These are phyloP conservation scores for Vidua chalybeata DNA, from an alignment of 2,113 vertebrate genomes.

Conservation along the genomic window DNA sequence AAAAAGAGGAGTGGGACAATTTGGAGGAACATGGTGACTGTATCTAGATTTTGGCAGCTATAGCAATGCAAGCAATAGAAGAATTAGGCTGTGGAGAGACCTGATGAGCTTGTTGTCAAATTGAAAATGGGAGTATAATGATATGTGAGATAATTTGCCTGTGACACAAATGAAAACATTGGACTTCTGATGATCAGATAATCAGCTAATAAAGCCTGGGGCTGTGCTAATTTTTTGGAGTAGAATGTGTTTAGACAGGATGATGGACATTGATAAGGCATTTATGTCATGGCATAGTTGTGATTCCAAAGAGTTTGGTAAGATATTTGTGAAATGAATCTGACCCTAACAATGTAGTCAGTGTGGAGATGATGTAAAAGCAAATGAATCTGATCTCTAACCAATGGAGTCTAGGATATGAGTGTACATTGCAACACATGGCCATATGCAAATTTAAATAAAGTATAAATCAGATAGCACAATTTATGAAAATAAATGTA, in stretches of 20 bases:
- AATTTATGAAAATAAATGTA: background rate
- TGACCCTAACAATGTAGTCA: background rate
- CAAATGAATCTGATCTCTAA: background rate
- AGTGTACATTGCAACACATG: background rate
- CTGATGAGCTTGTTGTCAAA: constrained; percentile 11
- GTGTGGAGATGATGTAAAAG: background rate
- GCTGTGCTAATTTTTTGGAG: constrained; percentile 59
- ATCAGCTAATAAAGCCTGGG: constrained; percentile 48
- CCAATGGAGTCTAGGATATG: background rate
- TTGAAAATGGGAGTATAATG: background rate
- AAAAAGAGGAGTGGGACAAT: background rate
- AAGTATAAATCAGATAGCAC: background rate
- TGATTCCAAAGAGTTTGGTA: constrained; percentile 42
- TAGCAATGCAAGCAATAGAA: background rate
- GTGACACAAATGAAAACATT: constrained; percentile 44
- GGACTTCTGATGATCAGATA: constrained; percentile 54
- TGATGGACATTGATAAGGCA: constrained; percentile 48
- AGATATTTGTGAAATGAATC: constrained; percentile 29
- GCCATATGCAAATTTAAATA: background rate
- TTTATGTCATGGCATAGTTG: constrained; percentile 19
- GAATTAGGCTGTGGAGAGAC: background rate
- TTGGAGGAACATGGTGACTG: background rate
- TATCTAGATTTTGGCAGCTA: background rate
- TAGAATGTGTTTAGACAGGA: constrained; percentile 48
- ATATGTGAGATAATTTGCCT: constrained; percentile 44